Evolutionary conservation across 2,888 invertebrate species (phyloP).

Genomic region (Aphodius sticticus): DNA sequence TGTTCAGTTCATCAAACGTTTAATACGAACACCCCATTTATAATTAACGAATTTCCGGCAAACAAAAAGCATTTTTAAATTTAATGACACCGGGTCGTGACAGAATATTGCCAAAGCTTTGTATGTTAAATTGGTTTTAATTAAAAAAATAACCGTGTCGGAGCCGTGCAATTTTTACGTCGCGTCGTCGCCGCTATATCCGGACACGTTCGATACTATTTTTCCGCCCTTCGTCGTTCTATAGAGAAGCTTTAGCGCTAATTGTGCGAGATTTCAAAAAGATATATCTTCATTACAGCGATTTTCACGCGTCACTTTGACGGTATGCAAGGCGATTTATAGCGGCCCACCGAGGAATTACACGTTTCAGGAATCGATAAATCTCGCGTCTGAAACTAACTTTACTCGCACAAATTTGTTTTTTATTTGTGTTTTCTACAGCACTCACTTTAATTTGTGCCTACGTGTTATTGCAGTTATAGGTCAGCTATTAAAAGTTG

Average conservation of each 20-base stretch:
- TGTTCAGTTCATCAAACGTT: too few species aligned
- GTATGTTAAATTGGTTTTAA: too few species aligned
- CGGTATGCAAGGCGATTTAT: constrained; percentile 13
- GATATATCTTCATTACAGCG: constrained; percentile 22
- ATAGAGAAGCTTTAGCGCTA: neutral
- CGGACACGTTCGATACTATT: neutral
- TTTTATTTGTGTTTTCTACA: neutral
- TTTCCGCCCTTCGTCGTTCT: neutral
- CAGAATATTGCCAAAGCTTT: too few species aligned
- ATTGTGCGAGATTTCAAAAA: constrained; percentile 11
- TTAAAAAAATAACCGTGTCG: too few species aligned
- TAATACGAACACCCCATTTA: too few species aligned
- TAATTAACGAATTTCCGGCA: too few species aligned
- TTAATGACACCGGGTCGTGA: too few species aligned
- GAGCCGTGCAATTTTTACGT: too few species aligned
- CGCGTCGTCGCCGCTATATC: neutral
- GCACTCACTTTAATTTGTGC: neutral
- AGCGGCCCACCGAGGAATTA: neutral
- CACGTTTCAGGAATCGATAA: neutral
- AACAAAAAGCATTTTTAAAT: too few species aligned
- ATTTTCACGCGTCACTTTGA: constrained; percentile 21
- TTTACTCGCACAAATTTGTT: neutral
- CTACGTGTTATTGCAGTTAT: neutral
- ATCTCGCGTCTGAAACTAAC: neutral
- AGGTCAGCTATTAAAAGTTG: too few species aligned